These are phyloP conservation scores for Euura lappo DNA, from an alignment of 1,140 invertebrate genomes.

Conservation along the genomic window DNA sequence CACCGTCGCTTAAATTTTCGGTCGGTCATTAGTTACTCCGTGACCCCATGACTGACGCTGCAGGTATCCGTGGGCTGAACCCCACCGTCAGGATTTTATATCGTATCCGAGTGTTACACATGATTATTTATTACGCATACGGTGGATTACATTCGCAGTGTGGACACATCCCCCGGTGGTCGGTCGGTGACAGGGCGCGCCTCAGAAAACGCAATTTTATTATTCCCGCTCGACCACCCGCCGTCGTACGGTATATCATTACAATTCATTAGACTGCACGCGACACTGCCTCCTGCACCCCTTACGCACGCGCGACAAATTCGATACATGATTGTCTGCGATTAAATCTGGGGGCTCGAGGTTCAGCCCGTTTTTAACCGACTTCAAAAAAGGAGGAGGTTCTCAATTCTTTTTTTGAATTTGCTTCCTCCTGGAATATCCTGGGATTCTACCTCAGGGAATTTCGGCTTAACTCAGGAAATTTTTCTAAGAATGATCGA, in stretches of 20 bases:
- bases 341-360: no score
- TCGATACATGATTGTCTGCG: no score
- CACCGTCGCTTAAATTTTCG: background rate
- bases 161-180: background rate
- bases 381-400: no score
- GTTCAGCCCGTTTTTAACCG: no score
- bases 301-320: background rate
- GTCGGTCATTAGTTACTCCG: slow-evolving; percentile 20
- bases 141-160: background rate
- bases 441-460: no score
- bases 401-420: no score
- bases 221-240: slow-evolving; percentile 30
- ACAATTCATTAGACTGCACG: slow-evolving; percentile 43
- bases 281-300: slow-evolving; percentile 15
- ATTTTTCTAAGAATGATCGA: no score
- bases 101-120: no score
- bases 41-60: slow-evolving; percentile 20
- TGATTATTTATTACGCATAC: no score
- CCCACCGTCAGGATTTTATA: background rate
- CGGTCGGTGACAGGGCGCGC: slow-evolving; percentile 23
- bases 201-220: slow-evolving; percentile 32
- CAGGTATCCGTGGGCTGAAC: background rate
- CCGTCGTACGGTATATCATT: slow-evolving; percentile 34
- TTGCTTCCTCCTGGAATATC: no score
- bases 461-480: no score